Conservation (phyloP, 2,113 vertebrate species). For the Pundamilia nyererei region DNA sequence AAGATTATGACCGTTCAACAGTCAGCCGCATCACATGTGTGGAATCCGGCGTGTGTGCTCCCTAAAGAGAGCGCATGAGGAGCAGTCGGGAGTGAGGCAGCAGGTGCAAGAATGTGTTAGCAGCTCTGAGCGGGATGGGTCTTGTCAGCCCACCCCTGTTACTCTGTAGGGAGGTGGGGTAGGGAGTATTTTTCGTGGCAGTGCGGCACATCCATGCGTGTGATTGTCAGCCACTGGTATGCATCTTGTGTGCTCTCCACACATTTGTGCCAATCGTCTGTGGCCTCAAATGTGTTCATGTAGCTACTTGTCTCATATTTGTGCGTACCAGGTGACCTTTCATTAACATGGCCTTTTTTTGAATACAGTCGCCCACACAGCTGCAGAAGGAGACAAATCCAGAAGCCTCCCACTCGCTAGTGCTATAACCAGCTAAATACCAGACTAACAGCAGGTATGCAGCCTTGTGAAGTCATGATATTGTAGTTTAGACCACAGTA, state of each 20-base stretch:
- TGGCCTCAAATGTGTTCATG: neutral
- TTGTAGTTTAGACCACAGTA: constrained; percentile 60
- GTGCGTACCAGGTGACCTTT: constrained; percentile 20
- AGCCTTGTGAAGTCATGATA: constrained; percentile 23
- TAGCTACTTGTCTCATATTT: neutral
- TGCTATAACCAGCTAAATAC: constrained; percentile 18
- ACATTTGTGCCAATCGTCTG: neutral
- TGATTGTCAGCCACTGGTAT: neutral
- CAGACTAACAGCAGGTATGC: constrained; percentile 13
- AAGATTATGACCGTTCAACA: constrained; percentile 39
- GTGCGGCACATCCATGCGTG: neutral
- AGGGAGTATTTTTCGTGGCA: neutral
- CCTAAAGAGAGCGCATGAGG: constrained; percentile 31
- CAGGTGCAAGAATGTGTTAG: constrained; percentile 64
- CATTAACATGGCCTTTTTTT: neutral
- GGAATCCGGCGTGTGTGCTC: constrained; percentile 20
- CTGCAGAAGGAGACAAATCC: constrained; percentile 26
- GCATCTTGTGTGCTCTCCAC: neutral
- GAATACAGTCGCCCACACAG: constrained; percentile 21
- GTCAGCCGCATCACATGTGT: constrained; percentile 45
- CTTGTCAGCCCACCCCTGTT: constrained; percentile 51
- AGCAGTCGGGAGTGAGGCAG: constrained; percentile 40
- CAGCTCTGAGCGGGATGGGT: constrained; percentile 44
- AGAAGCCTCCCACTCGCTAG: constrained; percentile 28
- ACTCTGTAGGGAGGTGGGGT: neutral